Base-by-base conservation (phyloP, 1,140 invertebrate species). In the Eulimnadia texana region DNA sequence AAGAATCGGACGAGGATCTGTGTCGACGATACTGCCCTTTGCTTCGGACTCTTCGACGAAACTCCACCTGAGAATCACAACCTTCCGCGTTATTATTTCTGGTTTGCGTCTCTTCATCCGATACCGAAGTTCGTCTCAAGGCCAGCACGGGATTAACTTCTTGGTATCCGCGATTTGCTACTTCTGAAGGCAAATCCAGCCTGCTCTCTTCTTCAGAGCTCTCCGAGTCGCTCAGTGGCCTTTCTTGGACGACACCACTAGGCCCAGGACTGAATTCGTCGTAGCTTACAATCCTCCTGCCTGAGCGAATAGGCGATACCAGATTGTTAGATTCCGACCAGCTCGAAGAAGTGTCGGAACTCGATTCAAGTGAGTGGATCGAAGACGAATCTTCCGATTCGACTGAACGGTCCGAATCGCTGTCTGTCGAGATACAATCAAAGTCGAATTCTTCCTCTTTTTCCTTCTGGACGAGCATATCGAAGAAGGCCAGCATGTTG, bases 401-500 rank as follows among this genome's bases (percentile, higher is more conserved):
- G 20, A 42, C 16, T 16, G n/a, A 27, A 2, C 19, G 1, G 19
- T 52, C 50, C 0, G 50, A 52, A 11, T 57, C 55, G 11, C 22
- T 20, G 24, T 25, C 24, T 10, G 27, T 33, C 2, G 27, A 27
- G 9, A 29, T 20, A 3, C 33, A 27, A 22, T 3, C 25, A 3
- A 27, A 57, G 33, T 54, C 52, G 19, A 13, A 25, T 9, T 20
- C 22, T 33, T 57, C 85, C 72, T 92, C 88, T 50, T 93, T 82
- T 72, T 94, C 90, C 20, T 87, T 79, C 71, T 94, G 90, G 9
- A 96, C 86, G 1, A 95, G 72, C 2, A 89, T 91, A 75, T 96
- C 92, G 69, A 96, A 96, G 73, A 95, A 95, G 22, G 92, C 92
- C 84, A 96, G 88, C 92, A 96, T 95, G 52, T 89, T 79, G 1